phyloP scores from a whole-genome alignment of 2,888 invertebrate genomes.

The Clanis bilineata region DNA sequence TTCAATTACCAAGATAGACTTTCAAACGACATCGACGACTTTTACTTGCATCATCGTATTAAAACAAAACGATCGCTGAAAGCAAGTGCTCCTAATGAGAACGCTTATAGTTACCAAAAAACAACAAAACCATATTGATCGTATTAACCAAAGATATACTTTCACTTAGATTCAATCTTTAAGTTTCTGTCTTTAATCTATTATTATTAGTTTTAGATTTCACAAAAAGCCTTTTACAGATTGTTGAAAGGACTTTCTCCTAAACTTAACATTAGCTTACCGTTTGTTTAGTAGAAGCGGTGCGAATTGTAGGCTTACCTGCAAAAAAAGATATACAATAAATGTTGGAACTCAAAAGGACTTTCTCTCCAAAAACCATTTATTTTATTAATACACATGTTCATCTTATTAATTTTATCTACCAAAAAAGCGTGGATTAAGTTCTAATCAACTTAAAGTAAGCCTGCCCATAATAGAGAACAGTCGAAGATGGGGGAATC shows the following conservation, averaged over 20 bases:
- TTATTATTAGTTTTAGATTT: neutral
- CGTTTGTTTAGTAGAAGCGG: neutral
- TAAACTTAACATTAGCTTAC: neutral
- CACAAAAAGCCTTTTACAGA: conserved; percentile 9
- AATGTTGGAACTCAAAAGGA: neutral
- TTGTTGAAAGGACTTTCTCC: conserved; percentile 8
- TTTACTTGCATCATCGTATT: neutral
- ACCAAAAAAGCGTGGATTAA: neutral
- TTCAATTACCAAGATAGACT: too few relatives aligned
- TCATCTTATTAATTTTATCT: neutral
- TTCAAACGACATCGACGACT: neutral
- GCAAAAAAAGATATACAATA: neutral
- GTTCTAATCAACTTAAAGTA: neutral
- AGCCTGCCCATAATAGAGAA: too few relatives aligned
- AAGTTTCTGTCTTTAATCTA: neutral
- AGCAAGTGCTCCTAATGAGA: neutral
- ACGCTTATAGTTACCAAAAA: neutral
- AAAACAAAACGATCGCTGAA: neutral
- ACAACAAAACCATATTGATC: conserved; percentile 8
- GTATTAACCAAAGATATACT: conserved; percentile 1
- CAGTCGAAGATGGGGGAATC: too few relatives aligned
- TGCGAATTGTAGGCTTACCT: neutral
- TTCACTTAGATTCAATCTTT: conserved; percentile 7
- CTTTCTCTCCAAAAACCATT: neutral
- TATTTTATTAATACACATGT: neutral